These are phyloP conservation scores for Oscheius sp. DNA, from an alignment of 2,888 invertebrate genomes.

Conservation along the genomic window DNA sequence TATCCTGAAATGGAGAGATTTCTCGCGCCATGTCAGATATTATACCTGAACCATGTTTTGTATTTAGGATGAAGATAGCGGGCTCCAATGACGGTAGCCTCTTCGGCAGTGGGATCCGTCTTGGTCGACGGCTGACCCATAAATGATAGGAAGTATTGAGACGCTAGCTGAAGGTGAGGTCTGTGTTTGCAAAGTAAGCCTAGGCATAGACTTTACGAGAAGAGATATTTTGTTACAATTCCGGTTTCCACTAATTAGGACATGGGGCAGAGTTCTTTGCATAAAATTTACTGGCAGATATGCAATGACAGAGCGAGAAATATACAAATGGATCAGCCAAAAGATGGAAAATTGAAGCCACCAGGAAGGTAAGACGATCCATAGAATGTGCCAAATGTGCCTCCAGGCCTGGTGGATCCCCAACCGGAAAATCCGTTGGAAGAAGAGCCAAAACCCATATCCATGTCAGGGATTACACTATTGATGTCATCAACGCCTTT, in stretches of 20 bases:
- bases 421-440: neutral
- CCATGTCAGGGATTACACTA: neutral
- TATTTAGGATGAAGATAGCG: constrained; percentile 65
- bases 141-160: neutral
- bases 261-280: neutral
- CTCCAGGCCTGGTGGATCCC: neutral
- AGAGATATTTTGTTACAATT: constrained; percentile 27
- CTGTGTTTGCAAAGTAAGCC: constrained; percentile 22
- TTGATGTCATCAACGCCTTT: constrained; percentile 3
- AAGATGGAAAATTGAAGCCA: constrained; percentile 15
- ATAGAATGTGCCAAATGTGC: neutral
- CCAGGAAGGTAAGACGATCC: constrained; percentile 9
- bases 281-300: neutral
- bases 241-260: constrained; percentile 28
- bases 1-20: constrained; percentile 46
- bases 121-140: neutral
- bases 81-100: constrained; percentile 68
- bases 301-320: neutral
- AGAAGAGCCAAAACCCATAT: neutral
- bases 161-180: constrained; percentile 2
- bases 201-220: constrained; percentile 26
- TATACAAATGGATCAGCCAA: constrained; percentile 18
- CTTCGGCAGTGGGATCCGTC: constrained; percentile 59
- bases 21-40: neutral
- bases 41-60: constrained; percentile 67